Conservation (phyloP, 2,888 invertebrate genomes). For the Myopa testacea region DNA sequence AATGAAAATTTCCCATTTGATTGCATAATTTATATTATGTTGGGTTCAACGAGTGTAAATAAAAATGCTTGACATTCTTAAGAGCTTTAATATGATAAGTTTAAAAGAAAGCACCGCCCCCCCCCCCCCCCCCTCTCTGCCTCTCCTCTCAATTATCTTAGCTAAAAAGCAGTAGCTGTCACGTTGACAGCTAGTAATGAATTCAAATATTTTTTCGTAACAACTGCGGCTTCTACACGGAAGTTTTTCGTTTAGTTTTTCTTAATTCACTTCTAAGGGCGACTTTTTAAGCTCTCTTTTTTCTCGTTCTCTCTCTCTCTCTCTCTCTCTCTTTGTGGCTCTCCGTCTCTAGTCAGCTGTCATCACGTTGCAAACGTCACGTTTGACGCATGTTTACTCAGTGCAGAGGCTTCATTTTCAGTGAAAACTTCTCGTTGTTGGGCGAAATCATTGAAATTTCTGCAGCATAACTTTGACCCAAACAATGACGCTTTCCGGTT, state of each 20-base stretch:
- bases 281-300: neutral
- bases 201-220: conserved; percentile 7
- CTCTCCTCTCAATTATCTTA: neutral
- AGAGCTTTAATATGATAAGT: neutral
- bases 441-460: neutral
- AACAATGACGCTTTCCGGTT: neutral
- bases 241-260: neutral
- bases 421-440: neutral
- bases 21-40: neutral
- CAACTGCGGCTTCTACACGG: neutral
- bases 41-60: neutral
- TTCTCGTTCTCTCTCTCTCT: neutral
- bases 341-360: no score
- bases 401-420: neutral
- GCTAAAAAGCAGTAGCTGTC: neutral
- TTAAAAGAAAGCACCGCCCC: neutral
- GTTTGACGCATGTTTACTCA: conserved; percentile 24
- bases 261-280: neutral
- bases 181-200: conserved; percentile 3
- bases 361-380: conserved; percentile 27
- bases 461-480: conserved; percentile 5
- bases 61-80: conserved; percentile 1
- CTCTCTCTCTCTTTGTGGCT: no score
- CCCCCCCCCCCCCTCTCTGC: neutral
- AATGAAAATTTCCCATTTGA: conserved; percentile 20